Base-by-base conservation (phyloP, 2,888 invertebrate species). In the Isotomurus palustris region DNA sequence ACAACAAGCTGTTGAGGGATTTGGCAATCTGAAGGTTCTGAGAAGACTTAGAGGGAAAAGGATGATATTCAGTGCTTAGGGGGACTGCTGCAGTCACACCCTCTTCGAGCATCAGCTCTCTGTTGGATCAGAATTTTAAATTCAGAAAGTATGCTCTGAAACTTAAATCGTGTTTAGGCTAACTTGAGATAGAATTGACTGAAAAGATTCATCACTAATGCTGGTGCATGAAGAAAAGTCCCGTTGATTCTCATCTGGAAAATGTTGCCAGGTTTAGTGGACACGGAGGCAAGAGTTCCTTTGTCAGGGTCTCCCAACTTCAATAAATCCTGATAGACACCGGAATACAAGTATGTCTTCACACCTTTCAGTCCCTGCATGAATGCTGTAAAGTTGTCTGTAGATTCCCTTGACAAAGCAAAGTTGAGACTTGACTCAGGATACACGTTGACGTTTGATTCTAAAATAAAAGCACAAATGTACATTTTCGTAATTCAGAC, bases 211-310 rank as follows among this genome's bases (percentile, higher is more conserved):
- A 87, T 75, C 38, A 87, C 78, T 60, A 88, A 83, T 2, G 90
- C 89, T 69, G 90, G 76, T 61, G 87, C 84, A 74, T 90, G 90
- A 48, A 86, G 82, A 71, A 83, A 84, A 0, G 89, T 87, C 72
- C 87, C 87, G 73, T 91, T 91, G 75, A 87, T 87, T 2, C 55
- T 51, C 17, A 71, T 21, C n/a, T 55, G 80, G 85, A 27, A 22
- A 10, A 28, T 35, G 5, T 49, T 24, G 1, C 2, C 8, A 21
- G 14, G 8, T 8, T 36, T 27, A 27, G 21, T 17, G 3, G n/a
- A 10, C 1, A 69, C 4, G 4, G 69, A 66, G 1, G 67, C 62
- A 58, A 64, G 54, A 28, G 67, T 64, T 12, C 69, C 67, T 10
- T 44, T 25, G 8, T 53, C 51, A 1, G 29, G 32, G 48, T 56